These are phyloP conservation scores for Belonocnema kinseyi DNA, from an alignment of 1,140 invertebrate genomes.

Conservation along the genomic window DNA sequence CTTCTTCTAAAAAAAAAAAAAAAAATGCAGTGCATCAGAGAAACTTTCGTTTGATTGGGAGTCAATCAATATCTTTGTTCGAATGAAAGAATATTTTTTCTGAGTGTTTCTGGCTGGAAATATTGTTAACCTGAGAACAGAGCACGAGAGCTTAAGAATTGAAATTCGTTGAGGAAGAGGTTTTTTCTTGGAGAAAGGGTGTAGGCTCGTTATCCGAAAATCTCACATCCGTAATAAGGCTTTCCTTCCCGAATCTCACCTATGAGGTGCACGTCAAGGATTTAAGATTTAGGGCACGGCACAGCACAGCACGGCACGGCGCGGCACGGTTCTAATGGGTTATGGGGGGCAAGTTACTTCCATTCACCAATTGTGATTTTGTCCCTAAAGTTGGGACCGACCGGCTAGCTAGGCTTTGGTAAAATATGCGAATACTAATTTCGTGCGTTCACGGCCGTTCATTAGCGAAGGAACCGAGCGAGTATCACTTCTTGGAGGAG, in stretches of 20 bases:
- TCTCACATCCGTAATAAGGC: neutral
- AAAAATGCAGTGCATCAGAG: no score
- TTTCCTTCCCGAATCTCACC: neutral
- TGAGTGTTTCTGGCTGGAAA: neutral
- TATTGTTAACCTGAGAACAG: neutral
- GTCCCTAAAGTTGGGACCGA: conserved; percentile 12
- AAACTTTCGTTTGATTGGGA: no score
- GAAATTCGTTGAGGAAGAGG: neutral
- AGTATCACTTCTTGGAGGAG: conserved; percentile 12
- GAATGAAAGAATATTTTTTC: no score
- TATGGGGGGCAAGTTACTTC: conserved; percentile 12
- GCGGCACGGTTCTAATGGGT: conserved; percentile 15
- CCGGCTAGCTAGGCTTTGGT: neutral
- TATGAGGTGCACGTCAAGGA: conserved; percentile 28
- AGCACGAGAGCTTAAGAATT: neutral
- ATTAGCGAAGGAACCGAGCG: neutral
- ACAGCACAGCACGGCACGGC: no score
- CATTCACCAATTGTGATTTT: conserved; percentile 1
- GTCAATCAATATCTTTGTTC: no score
- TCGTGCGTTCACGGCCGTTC: conserved; percentile 22
- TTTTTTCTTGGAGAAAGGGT: neutral
- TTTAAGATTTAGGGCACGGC: conserved; percentile 24
- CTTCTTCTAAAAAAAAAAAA: no score
- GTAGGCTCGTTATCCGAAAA: neutral
- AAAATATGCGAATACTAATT: conserved; percentile 32